Evolutionary conservation across 2,888 invertebrate genomes (phyloP), one percentile per base, ranked within the genome.

Genomic region (Ceratothoa steindachneri): DNA sequence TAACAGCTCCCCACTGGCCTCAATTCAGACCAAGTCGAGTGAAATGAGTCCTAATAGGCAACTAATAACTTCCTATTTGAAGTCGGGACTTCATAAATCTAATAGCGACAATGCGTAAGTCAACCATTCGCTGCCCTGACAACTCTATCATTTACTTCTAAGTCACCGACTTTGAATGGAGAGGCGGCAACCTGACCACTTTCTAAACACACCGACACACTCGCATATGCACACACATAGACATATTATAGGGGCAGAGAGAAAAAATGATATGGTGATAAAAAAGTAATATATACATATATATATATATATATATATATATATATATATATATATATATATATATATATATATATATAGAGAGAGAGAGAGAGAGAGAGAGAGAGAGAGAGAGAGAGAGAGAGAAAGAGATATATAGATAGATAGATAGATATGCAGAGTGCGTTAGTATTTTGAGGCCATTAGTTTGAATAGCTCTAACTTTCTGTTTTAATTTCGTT

Each of bases 11-110:
- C 72, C 75, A 75, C 67, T 72, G 69, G 55, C 55, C 9, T 69
- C 69, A 69, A 75, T 75, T 75, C 75, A 72, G 69, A 67, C 72
- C 75, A 75, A 75, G 67, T 75, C 75, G 69, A 71, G 72, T 75
- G 75, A 75, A 75, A 72, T 72, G 75, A 69, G n/a, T 69, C 55
- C 72, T 75, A 75, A 75, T 75, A 75, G 75, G 75, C 75, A 75
- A 72, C 72, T 75, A 75, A 75, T 75, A 75, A 75, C 69, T 72
- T 72, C 64, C 71, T 67, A 69, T 75, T 75, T 75, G 75, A 72
- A 72, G 69, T 24, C 53, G 31, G 67, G 75, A 75, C 75, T 75
- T 75, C 75, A 75, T 75, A 75, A 75, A 75, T 75, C 75, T 75
- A 55, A 12, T 12, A 30, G 27, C 51, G 55, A 75, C 75, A 75